Evolutionary conservation across 2,113 vertebrate genomes (phyloP), one percentile per base, ranked within the genome.

Genomic region (Cichladusa arquata): DNA sequence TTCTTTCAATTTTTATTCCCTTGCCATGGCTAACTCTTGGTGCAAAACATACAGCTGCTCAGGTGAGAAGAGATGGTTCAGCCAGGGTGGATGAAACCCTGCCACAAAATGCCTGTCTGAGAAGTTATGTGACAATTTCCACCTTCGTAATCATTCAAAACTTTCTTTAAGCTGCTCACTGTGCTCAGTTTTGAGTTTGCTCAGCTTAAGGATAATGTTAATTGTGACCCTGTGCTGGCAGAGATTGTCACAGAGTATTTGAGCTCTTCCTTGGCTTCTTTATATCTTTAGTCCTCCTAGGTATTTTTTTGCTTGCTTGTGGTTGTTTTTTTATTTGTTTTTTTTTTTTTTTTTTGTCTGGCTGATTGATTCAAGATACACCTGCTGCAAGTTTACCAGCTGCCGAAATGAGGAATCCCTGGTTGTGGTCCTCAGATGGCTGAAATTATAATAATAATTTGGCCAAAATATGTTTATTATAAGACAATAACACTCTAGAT

Each of bases 71-170:
- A 20, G 12, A 2, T 33, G 20, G 8, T 47, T 76, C 29, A 56
- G 9, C 6, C 0, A 1, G 23, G 16, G 33, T 26, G 48, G 26
- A 12, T 44, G 31, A 89, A 86, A 61, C 2, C 4, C 40, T 1
- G 0, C 5, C 3, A 6, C 51, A n/a, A 16, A 67, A 7, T 28
- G 8, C 5, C 14, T 74, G 23, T 6, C 38, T 66, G 19, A 58
- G 40, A 93, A 79, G 13, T 19, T 74, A 13, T 15, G 22, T 36
- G 14, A 66, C 16, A 45, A 45, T 82, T 88, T 79, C 23, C 13
- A 44, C 10, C n/a, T 81, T 69, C 1, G 2, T 29, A 42, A 28
- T 14, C 3, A 36, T 38, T 64, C 22, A 58, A 36, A 79, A 28
- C 9, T 38, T 81, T 47, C 14, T 62, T 82, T 42, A 78, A 40